A percentile compares a stretch with the other conserved stretches of the same genome.
These are phyloP conservation scores for Oncorhynchus gorbuscha DNA, from an alignment of 2,113 vertebrate species.

Conservation along the genomic window DNA sequence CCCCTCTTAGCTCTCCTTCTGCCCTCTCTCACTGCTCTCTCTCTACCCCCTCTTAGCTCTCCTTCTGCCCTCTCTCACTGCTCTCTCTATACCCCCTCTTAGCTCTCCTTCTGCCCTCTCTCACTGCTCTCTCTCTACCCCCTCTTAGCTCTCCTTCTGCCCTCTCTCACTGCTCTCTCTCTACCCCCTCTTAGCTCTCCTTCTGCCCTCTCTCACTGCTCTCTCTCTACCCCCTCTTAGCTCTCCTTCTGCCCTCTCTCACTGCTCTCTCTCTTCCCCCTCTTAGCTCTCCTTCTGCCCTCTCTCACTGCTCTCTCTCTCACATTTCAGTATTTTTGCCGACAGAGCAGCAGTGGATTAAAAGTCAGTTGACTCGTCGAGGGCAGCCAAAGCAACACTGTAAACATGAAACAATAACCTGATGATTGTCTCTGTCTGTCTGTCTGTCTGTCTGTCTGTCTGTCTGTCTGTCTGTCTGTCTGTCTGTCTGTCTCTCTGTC, in stretches of 20 bases:
- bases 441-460: neutral
- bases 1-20: too few relatives aligned
- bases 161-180: neutral
- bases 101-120: too few relatives aligned
- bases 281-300: neutral
- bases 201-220: neutral
- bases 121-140: too few relatives aligned
- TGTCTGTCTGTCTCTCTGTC: neutral
- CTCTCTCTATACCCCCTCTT: too few relatives aligned
- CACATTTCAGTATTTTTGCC: conserved; percentile 17
- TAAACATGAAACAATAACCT: conserved; percentile 68
- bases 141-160: too few relatives aligned
- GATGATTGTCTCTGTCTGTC: conserved; percentile 40
- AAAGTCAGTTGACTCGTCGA: conserved; percentile 65
- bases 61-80: too few relatives aligned
- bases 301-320: conserved; percentile 22
- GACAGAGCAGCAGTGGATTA: conserved; percentile 59
- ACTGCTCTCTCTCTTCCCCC: neutral
- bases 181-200: neutral
- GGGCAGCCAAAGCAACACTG: conserved; percentile 54
- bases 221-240: neutral
- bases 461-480: neutral
- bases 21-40: too few relatives aligned
- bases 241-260: conserved; percentile 2
- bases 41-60: too few relatives aligned